Evolutionary conservation across 2,113 vertebrate genomes (phyloP), one percentile per base, ranked within the genome.

Genomic region (Clarias gariepinus): DNA sequence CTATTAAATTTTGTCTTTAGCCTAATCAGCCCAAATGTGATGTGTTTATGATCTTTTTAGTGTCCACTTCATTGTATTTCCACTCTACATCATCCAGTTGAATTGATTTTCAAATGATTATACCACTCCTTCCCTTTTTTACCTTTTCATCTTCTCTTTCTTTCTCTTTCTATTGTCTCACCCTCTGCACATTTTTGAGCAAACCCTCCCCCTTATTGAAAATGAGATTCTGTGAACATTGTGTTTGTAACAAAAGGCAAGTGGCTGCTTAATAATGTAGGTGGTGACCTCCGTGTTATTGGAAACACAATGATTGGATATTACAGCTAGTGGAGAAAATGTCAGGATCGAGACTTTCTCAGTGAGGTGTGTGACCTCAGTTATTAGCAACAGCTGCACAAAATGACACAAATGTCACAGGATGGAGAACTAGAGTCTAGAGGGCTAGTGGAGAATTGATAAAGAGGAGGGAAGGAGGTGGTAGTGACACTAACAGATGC

Each of bases 221-320:
- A 90, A 91, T 87, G 74, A 86, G 87, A 87, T 88, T 89, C 68
- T 82, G 30, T 68, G 57, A 88, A 78, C 63, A 83, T 52, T 85
- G 85, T 86, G 83, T 88, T 86, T 89, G 87, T 87, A 88, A 89
- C 89, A 89, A 89, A 92, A 89, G 88, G 71, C 83, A 87, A 91
- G 87, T 82, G 89, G 85, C 90, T 91, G 87, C 87, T 91, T 92
- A 91, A 92, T 92, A 91, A 89, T 90, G 86, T 90, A 91, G 90
- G 91, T 88, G 82, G 87, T 88, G 85, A 88, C 90, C 87, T 84
- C 68, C 25, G 61, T 90, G 89, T 91, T 92, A 92, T 91, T 91
- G 86, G 85, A 91, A 88, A 89, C 74, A 85, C 83, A 87, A 84
- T 91, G 91, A 92, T 92, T 90, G 90, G 89, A 90, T 88, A 87